Evolutionary conservation across 2,113 vertebrate genomes (phyloP).

Genomic region (Athene noctua): DNA sequence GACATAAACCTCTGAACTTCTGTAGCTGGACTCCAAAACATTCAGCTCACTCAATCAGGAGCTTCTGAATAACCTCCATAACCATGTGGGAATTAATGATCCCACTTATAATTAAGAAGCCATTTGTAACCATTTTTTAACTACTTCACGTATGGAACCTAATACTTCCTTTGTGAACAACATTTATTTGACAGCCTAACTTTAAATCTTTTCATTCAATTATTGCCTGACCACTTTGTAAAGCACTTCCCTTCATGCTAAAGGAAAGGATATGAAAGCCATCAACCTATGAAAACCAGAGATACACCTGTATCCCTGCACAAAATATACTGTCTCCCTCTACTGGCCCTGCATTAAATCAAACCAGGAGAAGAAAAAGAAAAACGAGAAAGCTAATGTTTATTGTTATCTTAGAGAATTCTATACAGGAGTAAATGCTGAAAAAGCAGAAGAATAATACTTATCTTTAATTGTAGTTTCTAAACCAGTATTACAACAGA

Average conservation of each 20-base stretch:
- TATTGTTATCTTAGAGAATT: background rate
- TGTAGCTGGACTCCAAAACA: background rate
- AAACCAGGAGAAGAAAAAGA: background rate
- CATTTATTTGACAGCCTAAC: background rate
- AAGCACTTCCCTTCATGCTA: background rate
- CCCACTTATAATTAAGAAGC: background rate
- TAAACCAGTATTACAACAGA: background rate
- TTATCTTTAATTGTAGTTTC: background rate
- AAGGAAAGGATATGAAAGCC: background rate
- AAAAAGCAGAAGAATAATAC: background rate
- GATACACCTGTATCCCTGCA: background rate
- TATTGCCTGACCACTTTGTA: background rate
- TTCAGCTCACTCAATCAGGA: background rate
- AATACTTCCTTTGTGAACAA: background rate
- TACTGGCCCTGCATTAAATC: background rate
- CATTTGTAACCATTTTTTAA: background rate
- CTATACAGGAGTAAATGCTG: background rate
- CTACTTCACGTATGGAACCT: background rate
- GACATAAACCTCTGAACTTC: background rate
- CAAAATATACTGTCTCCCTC: conserved; percentile 45
- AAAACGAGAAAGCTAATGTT: background rate
- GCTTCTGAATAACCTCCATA: background rate
- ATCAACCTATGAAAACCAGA: background rate
- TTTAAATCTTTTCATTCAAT: background rate
- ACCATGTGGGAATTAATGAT: background rate